Conservation (phyloP, 2,113 vertebrate genomes). For the Terrapene triunguis region DNA sequence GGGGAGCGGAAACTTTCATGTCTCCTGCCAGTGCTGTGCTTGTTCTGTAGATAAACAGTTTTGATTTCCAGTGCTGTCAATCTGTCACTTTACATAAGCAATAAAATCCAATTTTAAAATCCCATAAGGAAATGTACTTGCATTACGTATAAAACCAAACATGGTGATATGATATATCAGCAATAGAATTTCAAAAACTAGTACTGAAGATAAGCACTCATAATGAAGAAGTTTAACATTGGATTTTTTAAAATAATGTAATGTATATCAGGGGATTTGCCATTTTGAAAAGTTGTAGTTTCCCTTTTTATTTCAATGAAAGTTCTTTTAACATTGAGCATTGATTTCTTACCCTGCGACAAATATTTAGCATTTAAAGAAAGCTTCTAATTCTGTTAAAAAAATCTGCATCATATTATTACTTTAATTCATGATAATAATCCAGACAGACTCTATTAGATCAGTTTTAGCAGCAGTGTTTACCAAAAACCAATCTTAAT, state of each 20-base stretch:
- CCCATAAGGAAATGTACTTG: neutral
- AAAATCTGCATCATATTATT: conserved; percentile 15
- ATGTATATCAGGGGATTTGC: neutral
- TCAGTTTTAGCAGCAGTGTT: conserved; percentile 31
- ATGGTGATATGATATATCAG: neutral
- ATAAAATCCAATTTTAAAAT: neutral
- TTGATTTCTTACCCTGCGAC: conserved; percentile 15
- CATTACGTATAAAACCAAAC: neutral
- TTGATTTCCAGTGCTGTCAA: neutral
- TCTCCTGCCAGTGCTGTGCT: neutral
- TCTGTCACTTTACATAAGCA: neutral
- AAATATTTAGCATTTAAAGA: conserved; percentile 28
- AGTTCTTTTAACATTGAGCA: neutral
- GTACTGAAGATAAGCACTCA: neutral
- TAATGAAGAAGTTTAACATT: neutral
- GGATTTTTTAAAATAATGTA: neutral
- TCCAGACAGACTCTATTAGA: conserved; percentile 18
- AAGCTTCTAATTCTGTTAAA: neutral
- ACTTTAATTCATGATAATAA: conserved; percentile 50
- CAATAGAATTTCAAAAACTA: neutral
- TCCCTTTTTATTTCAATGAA: neutral
- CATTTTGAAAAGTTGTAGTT: neutral
- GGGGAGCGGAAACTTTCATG: neutral
- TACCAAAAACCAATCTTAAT: neutral
- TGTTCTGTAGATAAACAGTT: neutral